Evolutionary conservation across 2,113 vertebrate species (phyloP), one percentile per base, ranked within the genome.

Genomic region (chimpanzee (Pan troglodytes)): DNA sequence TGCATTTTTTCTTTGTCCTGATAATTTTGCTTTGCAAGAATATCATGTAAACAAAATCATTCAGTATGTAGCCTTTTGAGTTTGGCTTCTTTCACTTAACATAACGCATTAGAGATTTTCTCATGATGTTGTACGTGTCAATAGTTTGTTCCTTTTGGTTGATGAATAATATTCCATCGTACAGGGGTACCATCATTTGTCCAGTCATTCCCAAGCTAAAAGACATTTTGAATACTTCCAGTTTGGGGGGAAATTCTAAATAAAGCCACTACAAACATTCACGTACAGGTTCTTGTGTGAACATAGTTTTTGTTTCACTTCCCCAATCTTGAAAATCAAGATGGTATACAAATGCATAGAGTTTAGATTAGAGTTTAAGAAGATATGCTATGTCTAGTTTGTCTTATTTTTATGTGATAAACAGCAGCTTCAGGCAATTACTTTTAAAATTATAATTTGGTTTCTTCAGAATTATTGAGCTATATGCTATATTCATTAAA

Each of bases 271-370:
- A 14, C 40, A 18, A 52, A 82, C 52, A 83, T 84, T 50, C 38
- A 52, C 23, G 25, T 14, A 40, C 11, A 78, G 13, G 5, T 73
- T 40, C 82, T 73, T 22, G 40, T 48, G 22, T 84, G 48, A 88
- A 59, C 12, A 23, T n/a, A 75, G 17, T 20, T 68, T 85, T 87
- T 23, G 25, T 48, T 93, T 91, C 80, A 85, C 52, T 88, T 86
- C 30, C 20, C 73, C 38, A 70, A 45, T 88, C 93, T 82, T 84
- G 64, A 97, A 95, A 30, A 64, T 64, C 61, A 64, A 64, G 55
- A 78, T 59, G n/a, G 20, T 38, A 17, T n/a, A 50, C 5, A 81
- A 92, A 76, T 32, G 2, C 59, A 35, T 35, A 8, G 5, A 59
- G 9, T 9, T 64, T 85, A 70, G 20, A 67, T 35, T 61, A 20